phyloP scores from a whole-genome alignment of 92 coral and sea anemone genomes.

The Palythoa heliodiscus region DNA sequence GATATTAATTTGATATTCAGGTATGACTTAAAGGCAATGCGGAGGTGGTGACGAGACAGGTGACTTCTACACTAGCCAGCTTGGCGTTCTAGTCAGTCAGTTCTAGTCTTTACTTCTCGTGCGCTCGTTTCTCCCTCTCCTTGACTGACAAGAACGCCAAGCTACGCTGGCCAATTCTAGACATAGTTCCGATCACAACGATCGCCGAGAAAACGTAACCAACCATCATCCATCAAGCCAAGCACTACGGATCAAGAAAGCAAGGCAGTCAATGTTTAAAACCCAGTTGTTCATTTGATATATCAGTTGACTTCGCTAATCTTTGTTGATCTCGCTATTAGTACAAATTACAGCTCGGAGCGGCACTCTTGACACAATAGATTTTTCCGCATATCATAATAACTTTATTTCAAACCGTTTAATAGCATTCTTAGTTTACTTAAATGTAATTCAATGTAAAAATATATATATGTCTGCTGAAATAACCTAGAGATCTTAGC shows the following conservation, averaged over 20 bases:
- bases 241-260: conserved; percentile 39
- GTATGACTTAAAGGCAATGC: conserved; percentile 46
- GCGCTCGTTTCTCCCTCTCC: conserved; percentile 53
- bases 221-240: conserved; percentile 47
- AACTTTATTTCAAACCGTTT: conserved; percentile 46
- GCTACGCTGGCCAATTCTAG: conserved; percentile 54
- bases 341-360: conserved; percentile 49
- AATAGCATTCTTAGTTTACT: conserved; percentile 48
- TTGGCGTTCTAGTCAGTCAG: conserved; percentile 57
- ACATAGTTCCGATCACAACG: conserved; percentile 46
- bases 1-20: conserved; percentile 39
- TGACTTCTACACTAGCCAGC: conserved; percentile 55
- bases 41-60: conserved; percentile 54
- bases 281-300: conserved; percentile 28
- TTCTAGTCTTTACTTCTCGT: conserved; percentile 28
- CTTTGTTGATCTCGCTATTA: conserved; percentile 27
- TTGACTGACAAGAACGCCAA: conserved; percentile 55
- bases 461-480: conserved; percentile 52
- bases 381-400: conserved; percentile 48
- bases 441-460: conserved; percentile 48
- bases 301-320: conserved; percentile 27
- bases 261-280: conserved; percentile 32
- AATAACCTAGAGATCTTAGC: conserved; percentile 52
- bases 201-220: conserved; percentile 50
- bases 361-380: conserved; percentile 47